Conservation (phyloP, 2,113 vertebrate species). For the Carettochelys insculpta region DNA sequence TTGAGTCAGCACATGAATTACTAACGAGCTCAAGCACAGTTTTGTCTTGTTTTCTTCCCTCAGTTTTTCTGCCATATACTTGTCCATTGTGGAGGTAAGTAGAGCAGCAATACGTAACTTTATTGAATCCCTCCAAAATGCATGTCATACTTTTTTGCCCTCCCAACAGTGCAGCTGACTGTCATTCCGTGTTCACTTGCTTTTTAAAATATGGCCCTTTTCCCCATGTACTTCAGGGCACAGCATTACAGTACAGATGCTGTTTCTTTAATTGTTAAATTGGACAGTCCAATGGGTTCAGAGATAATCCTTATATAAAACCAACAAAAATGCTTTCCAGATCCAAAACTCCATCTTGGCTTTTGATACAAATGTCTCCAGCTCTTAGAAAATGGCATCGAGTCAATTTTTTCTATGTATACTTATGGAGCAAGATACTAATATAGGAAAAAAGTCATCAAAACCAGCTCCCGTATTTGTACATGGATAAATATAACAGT, state of each 20-base stretch:
- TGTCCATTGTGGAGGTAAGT: background rate
- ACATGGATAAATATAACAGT: background rate
- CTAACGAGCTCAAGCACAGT: background rate
- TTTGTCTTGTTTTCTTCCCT: conserved; percentile 15
- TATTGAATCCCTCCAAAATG: background rate
- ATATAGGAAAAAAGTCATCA: background rate
- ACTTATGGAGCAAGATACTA: background rate
- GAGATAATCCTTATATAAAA: background rate
- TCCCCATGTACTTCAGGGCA: background rate
- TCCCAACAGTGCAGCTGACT: background rate
- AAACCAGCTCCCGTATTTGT: background rate
- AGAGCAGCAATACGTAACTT: background rate
- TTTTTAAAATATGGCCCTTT: background rate
- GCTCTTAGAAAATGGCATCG: background rate
- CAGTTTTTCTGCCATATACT: background rate
- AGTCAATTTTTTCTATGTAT: background rate
- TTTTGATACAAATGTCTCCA: background rate
- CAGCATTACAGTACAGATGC: background rate
- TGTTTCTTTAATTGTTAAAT: background rate
- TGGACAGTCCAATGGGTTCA: background rate
- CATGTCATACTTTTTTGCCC: background rate
- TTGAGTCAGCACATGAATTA: background rate
- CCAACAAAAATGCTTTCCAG: background rate
- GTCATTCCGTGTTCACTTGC: background rate
- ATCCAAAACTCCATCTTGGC: background rate